Percentiles rank a stretch among this genome's conserved stretches.
phyloP scores from a whole-genome alignment of 2,797 vertebrate genomes.

The Cossypha polioptera region DNA sequence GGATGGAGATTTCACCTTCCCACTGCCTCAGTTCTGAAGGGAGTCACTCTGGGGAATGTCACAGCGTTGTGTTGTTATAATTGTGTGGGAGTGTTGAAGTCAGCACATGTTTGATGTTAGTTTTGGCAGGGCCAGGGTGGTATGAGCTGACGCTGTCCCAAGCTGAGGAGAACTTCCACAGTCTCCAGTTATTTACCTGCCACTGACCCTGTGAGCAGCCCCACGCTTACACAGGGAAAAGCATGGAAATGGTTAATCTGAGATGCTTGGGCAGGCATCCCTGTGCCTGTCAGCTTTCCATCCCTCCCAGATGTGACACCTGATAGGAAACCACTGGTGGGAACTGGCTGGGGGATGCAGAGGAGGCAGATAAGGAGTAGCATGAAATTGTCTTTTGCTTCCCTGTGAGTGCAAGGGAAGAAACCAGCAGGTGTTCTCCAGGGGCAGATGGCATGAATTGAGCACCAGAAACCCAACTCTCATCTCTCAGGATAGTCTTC shows the following conservation, averaged over 20 bases:
- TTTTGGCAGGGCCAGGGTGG: neutral
- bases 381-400: slow-evolving; percentile 69
- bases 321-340: slow-evolving; percentile 50
- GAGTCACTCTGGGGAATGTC: neutral
- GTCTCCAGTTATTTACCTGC: neutral
- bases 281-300: slow-evolving; percentile 14
- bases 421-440: slow-evolving; percentile 66
- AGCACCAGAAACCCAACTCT: slow-evolving; percentile 53
- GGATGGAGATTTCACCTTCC: neutral
- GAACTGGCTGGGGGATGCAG: slow-evolving; percentile 36
- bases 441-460: slow-evolving; percentile 10
- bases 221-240: neutral
- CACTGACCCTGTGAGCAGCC: neutral
- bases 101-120: neutral
- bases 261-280: neutral
- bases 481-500: slow-evolving; percentile 22
- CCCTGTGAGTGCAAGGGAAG: slow-evolving; percentile 36
- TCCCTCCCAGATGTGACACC: slow-evolving; percentile 52
- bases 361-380: slow-evolving; percentile 54
- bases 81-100: neutral
- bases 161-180: neutral
- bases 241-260: slow-evolving; percentile 44
- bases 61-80: neutral
- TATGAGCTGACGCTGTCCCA: neutral
- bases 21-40: neutral